These are phyloP conservation scores for Elysia chlorotica DNA, from an alignment of 1,140 invertebrate species.

Conservation along the genomic window DNA sequence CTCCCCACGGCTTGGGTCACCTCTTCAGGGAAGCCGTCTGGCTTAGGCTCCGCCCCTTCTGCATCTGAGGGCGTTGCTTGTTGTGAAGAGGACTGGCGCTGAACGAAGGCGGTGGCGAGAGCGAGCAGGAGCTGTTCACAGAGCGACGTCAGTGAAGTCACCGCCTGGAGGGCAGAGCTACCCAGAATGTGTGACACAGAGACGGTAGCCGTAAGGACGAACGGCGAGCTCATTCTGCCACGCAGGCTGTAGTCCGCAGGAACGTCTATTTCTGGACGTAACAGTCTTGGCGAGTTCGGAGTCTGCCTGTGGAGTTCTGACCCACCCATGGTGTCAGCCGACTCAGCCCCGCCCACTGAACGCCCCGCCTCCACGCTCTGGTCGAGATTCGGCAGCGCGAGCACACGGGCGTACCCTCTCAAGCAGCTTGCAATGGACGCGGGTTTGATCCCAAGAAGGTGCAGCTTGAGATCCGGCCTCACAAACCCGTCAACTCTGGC, in stretches of 20 bases:
- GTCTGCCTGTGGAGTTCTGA: too few relatives aligned
- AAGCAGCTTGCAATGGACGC: background rate
- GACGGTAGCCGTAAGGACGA: conserved; percentile 27
- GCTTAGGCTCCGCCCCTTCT: background rate
- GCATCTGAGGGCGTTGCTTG: too few relatives aligned
- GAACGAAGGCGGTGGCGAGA: conserved; percentile 15
- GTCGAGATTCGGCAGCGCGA: too few relatives aligned
- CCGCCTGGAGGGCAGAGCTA: background rate
- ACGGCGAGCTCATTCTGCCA: too few relatives aligned
- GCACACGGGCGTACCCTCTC: too few relatives aligned
- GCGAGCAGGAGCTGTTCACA: conserved; percentile 17
- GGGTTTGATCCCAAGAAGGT: conserved; percentile 35
- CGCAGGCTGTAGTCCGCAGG: too few relatives aligned
- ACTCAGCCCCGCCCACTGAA: too few relatives aligned
- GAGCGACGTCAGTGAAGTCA: conserved; percentile 3
- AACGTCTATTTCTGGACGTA: too few relatives aligned
- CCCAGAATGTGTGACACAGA: conserved; percentile 24
- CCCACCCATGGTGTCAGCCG: too few relatives aligned
- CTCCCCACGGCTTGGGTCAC: conserved; percentile 3
- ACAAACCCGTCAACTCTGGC: conserved; percentile 20
- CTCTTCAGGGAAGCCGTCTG: background rate
- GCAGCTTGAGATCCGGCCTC: conserved; percentile 37
- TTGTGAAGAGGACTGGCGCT: too few relatives aligned
- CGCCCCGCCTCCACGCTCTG: too few relatives aligned
- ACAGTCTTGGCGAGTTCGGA: too few relatives aligned